Base-by-base conservation (phyloP, 2,797 vertebrate genomes). In the Meda fulgida region DNA sequence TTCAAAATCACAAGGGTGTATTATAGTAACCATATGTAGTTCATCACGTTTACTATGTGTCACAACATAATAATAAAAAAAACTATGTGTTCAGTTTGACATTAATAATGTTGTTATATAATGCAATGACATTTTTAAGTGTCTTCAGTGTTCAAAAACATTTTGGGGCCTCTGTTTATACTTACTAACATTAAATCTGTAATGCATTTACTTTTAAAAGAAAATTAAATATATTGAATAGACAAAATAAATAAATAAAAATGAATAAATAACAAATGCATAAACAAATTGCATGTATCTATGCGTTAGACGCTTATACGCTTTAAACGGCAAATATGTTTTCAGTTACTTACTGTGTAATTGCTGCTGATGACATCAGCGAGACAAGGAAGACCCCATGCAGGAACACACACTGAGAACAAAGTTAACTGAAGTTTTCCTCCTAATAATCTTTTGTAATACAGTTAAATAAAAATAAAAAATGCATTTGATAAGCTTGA, bases 311-410 rank as follows among this genome's bases (percentile, higher is more conserved):
- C 3, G 3, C 16, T 34, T 65, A 34, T 34, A 66, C n/a, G n/a
- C 21, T 76, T 36, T 26, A 29, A 21, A 43, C 1, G 1, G 18
- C 36, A 36, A 36, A 40, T 0, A 18, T 31, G 11, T 63, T 63
- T 81, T 46, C 11, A 82, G 29, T 40, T 69, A 78, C 83, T 84
- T 70, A 84, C 83, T 71, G 26, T 46, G 19, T 78, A 78, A 69
- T 2, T 46, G 36, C 5, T 34, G 60, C 63, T 70, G 65, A 84
- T 19, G 23, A 83, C 48, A 78, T 48, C 75, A 84, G 48, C 16
- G 13, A 71, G 18, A 78, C 16, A 13, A 78, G 26, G 70, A 78
- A 46, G 31, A 36, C 36, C 31, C 51, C 65, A 19, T 46, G 26
- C 51, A 78, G 51, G 34, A 78, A 40, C 21, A 70, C 65, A 84